Evolutionary conservation across 2,888 invertebrate genomes (phyloP).

Genomic region (Eupithecia vulgata): DNA sequence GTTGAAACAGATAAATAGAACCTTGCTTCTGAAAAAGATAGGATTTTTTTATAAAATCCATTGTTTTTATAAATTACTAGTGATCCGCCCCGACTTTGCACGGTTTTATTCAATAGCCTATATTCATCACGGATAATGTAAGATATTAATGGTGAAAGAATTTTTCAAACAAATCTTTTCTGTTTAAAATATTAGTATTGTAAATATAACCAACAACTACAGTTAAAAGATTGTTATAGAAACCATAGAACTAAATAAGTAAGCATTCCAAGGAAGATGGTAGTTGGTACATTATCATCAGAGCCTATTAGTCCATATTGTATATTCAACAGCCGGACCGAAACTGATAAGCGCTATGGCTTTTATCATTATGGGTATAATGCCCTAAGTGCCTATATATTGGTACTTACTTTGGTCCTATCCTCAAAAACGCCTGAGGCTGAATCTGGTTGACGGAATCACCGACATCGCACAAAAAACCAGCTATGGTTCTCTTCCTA

Average conservation of each 20-base stretch:
- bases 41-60: not conserved
- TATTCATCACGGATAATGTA: too few species aligned
- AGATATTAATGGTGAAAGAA: too few species aligned
- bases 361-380: not conserved
- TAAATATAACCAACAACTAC: too few species aligned
- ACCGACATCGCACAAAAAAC: slow-evolving; percentile 62
- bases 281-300: not conserved
- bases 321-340: not conserved
- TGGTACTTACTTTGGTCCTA: slow-evolving; percentile 51
- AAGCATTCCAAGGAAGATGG: not conserved
- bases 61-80: too few species aligned
- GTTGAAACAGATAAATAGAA: not conserved
- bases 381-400: not conserved
- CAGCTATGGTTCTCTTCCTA: slow-evolving; percentile 58
- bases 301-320: not conserved
- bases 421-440: slow-evolving; percentile 56
- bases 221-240: not conserved
- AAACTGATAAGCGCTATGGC: not conserved
- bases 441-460: slow-evolving; percentile 64
- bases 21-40: not conserved
- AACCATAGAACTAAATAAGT: not conserved
- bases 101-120: too few species aligned
- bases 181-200: too few species aligned
- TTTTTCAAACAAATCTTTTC: too few species aligned
- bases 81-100: too few species aligned